Evolutionary conservation across 1,140 invertebrate genomes (phyloP).

Genomic region (Ylistrum balloti): DNA sequence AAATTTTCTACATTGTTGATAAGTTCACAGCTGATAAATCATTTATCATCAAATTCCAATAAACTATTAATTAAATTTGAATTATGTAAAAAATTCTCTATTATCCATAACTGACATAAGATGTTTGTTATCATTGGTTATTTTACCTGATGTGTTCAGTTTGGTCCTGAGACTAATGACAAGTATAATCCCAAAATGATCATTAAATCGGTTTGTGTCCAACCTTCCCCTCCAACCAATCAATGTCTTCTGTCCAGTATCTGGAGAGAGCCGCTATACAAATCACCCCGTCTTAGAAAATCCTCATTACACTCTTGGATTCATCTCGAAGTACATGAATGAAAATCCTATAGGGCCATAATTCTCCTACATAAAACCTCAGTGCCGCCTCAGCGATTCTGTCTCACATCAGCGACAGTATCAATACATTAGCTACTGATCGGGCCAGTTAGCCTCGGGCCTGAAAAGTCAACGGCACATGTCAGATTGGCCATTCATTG

Average conservation of each 20-base stretch:
- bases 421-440: conserved; percentile 31
- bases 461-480: conserved; percentile 2
- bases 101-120: too few relatives aligned
- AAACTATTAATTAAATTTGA: too few relatives aligned
- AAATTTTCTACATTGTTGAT: too few relatives aligned
- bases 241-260: too few relatives aligned
- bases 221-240: too few relatives aligned
- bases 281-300: background rate
- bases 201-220: background rate
- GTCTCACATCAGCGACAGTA: conserved; percentile 16
- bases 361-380: background rate
- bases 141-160: background rate
- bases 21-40: too few relatives aligned
- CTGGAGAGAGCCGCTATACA: background rate
- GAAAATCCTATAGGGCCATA: conserved; percentile 34
- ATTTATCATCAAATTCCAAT: too few relatives aligned
- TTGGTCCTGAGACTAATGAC: background rate
- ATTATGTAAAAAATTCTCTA: too few relatives aligned
- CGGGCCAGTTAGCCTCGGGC: conserved; percentile 7
- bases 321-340: conserved; percentile 14
- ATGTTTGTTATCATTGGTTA: too few relatives aligned
- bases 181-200: background rate
- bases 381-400: conserved; percentile 21
- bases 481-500: background rate
- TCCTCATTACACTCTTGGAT: background rate